Evolutionary conservation across 2,797 vertebrate species (phyloP), one percentile per base, ranked within the genome.

Genomic region (Hoplostethus atlanticus): DNA sequence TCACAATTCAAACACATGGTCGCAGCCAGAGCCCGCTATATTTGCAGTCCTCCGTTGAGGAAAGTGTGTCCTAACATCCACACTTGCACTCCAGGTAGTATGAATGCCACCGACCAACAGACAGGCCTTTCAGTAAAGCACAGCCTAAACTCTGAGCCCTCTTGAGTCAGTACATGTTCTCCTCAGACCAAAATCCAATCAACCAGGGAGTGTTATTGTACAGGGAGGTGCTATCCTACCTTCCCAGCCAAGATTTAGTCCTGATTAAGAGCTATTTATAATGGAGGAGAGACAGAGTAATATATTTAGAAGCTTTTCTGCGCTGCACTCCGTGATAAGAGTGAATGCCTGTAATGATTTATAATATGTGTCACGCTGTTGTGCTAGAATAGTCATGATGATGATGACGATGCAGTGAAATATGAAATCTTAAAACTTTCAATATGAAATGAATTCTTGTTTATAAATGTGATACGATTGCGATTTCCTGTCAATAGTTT

Each of bases 231-330:
- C 89, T 88, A 83, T 90, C 86, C 86, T 68, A 57, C 84, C 88
- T 84, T 82, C 83, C 83, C 66, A 67, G 84, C 69, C 81, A 66
- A 83, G 88, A 86, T 77, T 70, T 81, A 85, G 78, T 90, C 83
- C 80, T 73, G 80, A 91, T 88, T 81, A 91, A 94, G 92, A 95
- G 88, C 92, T 95, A 95, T 95, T 94, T 95, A 95, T 94, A 87
- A 81, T 71, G 88, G 91, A 88, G 92, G 91, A 92, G 90, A 93
- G 86, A 90, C 90, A 94, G 91, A 94, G 92, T 95, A 95, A 95
- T 95, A 95, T 95, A 95, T 95, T 93, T 89, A 90, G 77, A 92
- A 87, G 85, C 84, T 90, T 93, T 91, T 89, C 85, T 83, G 85
- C 79, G 81, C 88, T 89, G 88, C 91, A 80, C 87, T 90, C 91